Percentiles rank a stretch among this genome's conserved stretches.
These are phyloP conservation scores for Montipora capricornis DNA, from an alignment of 64 coral and sea anemone species.

Conservation along the genomic window DNA sequence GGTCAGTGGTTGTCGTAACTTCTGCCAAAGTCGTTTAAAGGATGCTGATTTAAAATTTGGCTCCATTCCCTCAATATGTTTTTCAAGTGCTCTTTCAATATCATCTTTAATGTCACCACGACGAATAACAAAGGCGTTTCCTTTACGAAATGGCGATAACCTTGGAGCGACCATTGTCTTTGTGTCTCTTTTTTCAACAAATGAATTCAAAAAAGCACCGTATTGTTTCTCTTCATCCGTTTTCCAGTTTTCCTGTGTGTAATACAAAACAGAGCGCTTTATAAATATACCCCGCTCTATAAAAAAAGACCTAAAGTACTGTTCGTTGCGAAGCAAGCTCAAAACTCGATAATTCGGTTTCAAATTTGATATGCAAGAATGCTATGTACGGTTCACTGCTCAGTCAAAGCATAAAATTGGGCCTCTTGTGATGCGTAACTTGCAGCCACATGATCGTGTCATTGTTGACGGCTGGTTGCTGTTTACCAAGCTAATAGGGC, in stretches of 20 bases:
- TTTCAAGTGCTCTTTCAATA: constrained; percentile 57
- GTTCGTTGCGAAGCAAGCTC: too few species aligned
- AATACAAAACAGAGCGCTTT: not conserved
- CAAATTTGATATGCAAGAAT: too few species aligned
- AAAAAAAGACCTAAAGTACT: too few species aligned
- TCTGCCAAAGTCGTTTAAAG: constrained; percentile 79
- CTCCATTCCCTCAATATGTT: constrained; percentile 92
- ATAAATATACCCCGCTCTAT: not conserved
- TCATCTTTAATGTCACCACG: constrained; percentile 39
- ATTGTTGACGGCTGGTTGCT: not conserved
- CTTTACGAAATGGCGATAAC: constrained; percentile 51
- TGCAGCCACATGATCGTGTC: not conserved
- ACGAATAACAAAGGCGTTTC: constrained; percentile 3
- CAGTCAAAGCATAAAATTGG: too few species aligned
- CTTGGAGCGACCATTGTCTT: not conserved
- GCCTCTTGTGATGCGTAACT: too few species aligned
- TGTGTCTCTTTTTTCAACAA: not conserved
- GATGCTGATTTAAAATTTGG: constrained; percentile 88
- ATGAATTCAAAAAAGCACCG: not conserved
- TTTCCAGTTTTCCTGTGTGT: not conserved
- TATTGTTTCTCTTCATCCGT: not conserved
- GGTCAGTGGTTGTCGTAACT: constrained; percentile 72
- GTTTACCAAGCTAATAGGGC: not conserved
- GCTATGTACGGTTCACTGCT: too few species aligned
- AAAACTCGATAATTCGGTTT: too few species aligned